Percentiles rank a stretch among this genome's conserved stretches.
These are phyloP conservation scores for Champsocephalus gunnari DNA, from an alignment of 2,797 vertebrate species.

Conservation along the genomic window DNA sequence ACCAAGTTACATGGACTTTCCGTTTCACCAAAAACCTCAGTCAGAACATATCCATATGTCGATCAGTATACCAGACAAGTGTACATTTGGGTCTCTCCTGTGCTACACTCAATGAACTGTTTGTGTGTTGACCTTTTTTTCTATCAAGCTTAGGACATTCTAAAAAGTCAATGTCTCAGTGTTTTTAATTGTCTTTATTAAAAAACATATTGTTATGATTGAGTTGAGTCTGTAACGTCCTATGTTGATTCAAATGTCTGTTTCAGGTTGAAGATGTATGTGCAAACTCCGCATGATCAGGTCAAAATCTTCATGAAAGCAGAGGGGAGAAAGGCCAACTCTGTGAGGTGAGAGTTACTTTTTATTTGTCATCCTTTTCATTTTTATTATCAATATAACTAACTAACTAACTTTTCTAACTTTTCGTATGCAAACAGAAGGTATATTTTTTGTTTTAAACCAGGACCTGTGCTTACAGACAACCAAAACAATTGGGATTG, in stretches of 20 bases:
- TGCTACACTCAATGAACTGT: conserved; percentile 40
- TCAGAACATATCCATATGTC: conserved; percentile 15
- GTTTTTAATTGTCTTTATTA: conserved; percentile 8
- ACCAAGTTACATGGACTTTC: conserved; percentile 16
- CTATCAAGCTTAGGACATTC: conserved; percentile 9
- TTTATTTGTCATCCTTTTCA: not conserved
- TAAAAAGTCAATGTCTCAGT: not conserved
- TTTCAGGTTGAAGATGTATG: conserved; percentile 93
- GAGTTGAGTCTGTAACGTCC: conserved; percentile 3
- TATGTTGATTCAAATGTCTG: conserved; percentile 44
- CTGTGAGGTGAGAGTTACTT: conserved; percentile 84
- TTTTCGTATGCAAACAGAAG: too few relatives aligned
- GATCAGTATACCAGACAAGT: conserved; percentile 30
- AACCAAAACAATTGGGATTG: too few relatives aligned
- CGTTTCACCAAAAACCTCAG: conserved; percentile 23
- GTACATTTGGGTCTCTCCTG: conserved; percentile 21
- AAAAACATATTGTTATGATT: not conserved
- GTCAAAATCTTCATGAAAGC: conserved; percentile 92
- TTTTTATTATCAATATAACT: not conserved
- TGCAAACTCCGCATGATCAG: conserved; percentile 71
- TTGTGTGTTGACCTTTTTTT: conserved; percentile 54
- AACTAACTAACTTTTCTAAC: too few relatives aligned
- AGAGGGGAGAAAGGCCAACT: conserved; percentile 88
- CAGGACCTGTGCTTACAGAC: too few relatives aligned
- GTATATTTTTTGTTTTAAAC: too few relatives aligned